A percentile compares a stretch with the other conserved stretches of the same genome.
Evolutionary conservation across 2,113 vertebrate genomes (phyloP).

Genomic region (Psilopsiagon aymara): DNA sequence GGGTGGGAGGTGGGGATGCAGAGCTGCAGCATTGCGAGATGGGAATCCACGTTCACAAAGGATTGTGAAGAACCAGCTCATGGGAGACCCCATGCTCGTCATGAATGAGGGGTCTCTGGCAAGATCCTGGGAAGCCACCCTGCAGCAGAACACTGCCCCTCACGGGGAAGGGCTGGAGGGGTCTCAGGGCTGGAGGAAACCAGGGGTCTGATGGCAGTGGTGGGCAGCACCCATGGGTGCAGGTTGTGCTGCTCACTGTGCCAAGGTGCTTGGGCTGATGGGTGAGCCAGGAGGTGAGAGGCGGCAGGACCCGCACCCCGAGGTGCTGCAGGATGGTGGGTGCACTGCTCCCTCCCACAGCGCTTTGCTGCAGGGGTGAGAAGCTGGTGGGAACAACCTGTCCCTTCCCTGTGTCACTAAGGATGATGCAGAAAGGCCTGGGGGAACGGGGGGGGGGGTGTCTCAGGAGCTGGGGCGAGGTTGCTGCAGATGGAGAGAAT

Average conservation of each 20-base stretch:
- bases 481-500: background rate
- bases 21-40: background rate
- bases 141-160: no score
- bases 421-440: no score
- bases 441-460: background rate
- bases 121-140: background rate
- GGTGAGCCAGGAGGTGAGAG: background rate
- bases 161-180: background rate
- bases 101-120: rapidly evolving
- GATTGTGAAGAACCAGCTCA: background rate
- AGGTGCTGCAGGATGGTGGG: background rate
- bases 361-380: no score
- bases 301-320: background rate
- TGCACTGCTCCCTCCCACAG: background rate
- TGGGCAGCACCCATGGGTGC: background rate
- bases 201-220: rapidly evolving
- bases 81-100: rapidly evolving
- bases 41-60: no score
- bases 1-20: background rate
- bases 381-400: background rate
- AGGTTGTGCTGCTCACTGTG: background rate
- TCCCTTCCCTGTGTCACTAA: background rate
- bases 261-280: background rate
- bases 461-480: background rate
- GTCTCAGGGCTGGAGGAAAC: background rate